A percentile compares a stretch with the other conserved stretches of the same genome.
phyloP scores from a whole-genome alignment of 2,113 vertebrate genomes.

The Gallinago media region DNA sequence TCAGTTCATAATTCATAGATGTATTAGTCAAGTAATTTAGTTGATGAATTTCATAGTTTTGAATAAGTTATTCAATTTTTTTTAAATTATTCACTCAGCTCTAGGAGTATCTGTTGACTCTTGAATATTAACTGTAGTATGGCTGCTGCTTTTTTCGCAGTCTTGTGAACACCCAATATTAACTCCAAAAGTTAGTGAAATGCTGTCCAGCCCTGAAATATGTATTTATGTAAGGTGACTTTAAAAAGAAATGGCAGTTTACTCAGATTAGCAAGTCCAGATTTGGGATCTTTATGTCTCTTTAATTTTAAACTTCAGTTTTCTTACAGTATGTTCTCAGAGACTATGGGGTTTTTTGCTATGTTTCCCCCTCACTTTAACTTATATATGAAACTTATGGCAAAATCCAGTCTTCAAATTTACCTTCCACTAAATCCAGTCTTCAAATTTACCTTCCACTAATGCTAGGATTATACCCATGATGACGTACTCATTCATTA shows the following conservation, averaged over 20 bases:
- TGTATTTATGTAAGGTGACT: neutral
- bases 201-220: neutral
- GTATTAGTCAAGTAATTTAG: conserved; percentile 74
- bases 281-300: neutral
- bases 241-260: neutral
- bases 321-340: neutral
- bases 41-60: conserved; percentile 71
- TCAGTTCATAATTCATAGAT: conserved; percentile 68
- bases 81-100: conserved; percentile 58
- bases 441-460: neutral
- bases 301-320: neutral
- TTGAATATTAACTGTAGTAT: neutral
- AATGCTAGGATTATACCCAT: neutral
- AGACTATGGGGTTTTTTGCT: neutral
- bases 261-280: neutral
- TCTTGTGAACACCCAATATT: neutral
- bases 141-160: neutral
- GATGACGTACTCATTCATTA: accelerated
- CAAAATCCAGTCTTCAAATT: neutral
- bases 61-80: conserved; percentile 67
- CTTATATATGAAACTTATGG: neutral
- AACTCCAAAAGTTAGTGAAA: neutral
- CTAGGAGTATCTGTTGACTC: neutral
- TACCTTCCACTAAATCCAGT: neutral
- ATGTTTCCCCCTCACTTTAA: neutral